Evolutionary conservation across 1,140 invertebrate genomes (phyloP), one percentile per base, ranked within the genome.

Genomic region (Anastrepha obliqua): DNA sequence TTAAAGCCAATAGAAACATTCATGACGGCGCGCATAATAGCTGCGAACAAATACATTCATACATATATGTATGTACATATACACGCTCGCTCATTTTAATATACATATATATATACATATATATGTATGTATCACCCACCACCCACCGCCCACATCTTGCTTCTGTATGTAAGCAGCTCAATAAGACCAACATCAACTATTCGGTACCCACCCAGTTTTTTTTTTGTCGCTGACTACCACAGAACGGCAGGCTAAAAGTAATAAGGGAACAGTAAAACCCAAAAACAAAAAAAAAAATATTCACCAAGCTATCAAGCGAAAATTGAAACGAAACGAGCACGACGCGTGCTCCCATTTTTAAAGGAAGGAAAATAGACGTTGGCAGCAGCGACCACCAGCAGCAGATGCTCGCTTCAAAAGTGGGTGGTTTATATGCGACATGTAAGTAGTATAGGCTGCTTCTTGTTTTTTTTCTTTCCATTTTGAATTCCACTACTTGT

Each of bases 1-100:
- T n/a, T n/a, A 81, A 81, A 81, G 74, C 42, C 74, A 81, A 55
- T 81, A 81, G 55, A 81, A 44, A 47, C 74, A 58, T 55, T 81
- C 74, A 55, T 74, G 42, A 13, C 70, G 70, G 42, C 70, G 70
- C 70, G 70, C 70, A 74, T 44, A 47, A 74, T 47, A 81, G 74
- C 55, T 81, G 44, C 42, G 0, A 74, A 74, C 44, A 29, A 29
- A 29, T 1, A 29, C 29, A 29, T 29, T 29, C 29, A 29, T 44
- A 29, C 70, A 74, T 15, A 74, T 29, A 6, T 0, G 44, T 4
- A 29, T 44, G 44, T 74, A 47, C 17, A 51, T 51, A 51, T 11
- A 42, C 1, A 74, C 29, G 29, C 29, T 39, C 29, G 39, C 29
- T 39, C 8, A 29, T 42, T 70, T 29, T 29, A 29, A 29, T 44